Percentiles rank a stretch among this genome's conserved stretches.
Evolutionary conservation across 1,140 invertebrate species (phyloP).

Genomic region (Hylaeus volcanicus): DNA sequence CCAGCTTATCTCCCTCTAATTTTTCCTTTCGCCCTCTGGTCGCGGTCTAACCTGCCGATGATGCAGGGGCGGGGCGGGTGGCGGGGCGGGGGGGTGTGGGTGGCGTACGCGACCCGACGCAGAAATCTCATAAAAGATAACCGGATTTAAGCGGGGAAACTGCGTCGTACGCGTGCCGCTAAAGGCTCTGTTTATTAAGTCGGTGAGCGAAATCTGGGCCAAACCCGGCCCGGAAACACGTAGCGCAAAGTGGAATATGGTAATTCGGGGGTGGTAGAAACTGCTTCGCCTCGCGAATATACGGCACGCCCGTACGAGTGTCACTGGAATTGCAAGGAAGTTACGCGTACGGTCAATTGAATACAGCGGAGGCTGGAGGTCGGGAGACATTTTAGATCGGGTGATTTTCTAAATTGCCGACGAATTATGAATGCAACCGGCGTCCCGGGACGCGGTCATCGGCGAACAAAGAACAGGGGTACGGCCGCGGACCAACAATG

Average conservation of each 20-base stretch:
- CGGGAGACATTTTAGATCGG: neutral
- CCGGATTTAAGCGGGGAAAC: constrained; percentile 43
- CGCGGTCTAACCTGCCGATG: neutral
- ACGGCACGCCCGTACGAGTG: constrained; percentile 36
- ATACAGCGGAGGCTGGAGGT: neutral
- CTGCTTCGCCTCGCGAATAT: constrained; percentile 39
- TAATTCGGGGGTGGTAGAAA: constrained; percentile 47
- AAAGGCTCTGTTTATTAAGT: constrained; percentile 61
- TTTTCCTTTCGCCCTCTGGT: neutral
- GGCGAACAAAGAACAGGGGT: neutral
- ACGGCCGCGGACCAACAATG: neutral
- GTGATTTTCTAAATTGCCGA: constrained; percentile 12
- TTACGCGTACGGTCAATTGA: constrained; percentile 38
- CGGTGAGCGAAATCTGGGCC: constrained; percentile 54
- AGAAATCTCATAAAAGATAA: constrained; percentile 52
- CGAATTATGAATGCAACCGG: constrained; percentile 2
- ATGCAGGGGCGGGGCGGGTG: neutral
- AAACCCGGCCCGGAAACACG: constrained; percentile 40
- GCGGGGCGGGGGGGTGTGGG: neutral
- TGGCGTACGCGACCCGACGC: neutral
- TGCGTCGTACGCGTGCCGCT: constrained; percentile 45
- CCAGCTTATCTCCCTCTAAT: neutral
- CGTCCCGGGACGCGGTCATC: too few species aligned
- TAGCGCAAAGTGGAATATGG: constrained; percentile 54
- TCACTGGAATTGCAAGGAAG: constrained; percentile 47